Base-by-base conservation (phyloP, 2,113 vertebrate genomes). In the Rhynchopsitta pachyrhyncha region DNA sequence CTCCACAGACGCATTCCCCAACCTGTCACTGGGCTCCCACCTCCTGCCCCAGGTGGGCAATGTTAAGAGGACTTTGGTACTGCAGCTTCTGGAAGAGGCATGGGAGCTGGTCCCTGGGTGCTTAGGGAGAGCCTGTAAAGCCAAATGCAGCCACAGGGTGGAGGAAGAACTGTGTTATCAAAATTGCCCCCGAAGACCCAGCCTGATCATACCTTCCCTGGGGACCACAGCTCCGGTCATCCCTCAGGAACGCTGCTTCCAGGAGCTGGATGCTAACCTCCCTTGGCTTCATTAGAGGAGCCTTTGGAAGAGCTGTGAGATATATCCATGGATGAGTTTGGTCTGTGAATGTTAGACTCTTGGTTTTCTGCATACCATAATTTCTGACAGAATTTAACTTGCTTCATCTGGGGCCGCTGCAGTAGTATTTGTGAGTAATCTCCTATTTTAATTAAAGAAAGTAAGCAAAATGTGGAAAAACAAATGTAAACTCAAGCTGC, bases 1-100 rank as follows among this genome's bases (percentile, higher is more conserved):
- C 35, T 67, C 10, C 11, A 12, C 67, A 64, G 17, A 28, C 0
- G 0, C 7, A 64, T 46, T 60, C 28, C 7, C 33, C 83, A 31
- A 50, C 23, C 33, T 42, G 19, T 4, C 13, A 14, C 31, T 49
- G 41, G 46, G 37, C 27, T 6, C 7, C 17, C 16, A 25, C 8
- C 31, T 70, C 59, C 52, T 53, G 33, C 24, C 17, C 11, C 28
- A 39, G 13, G 11, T 13, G 17, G 16, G 6, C 24, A 46, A 29
- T 18, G 4, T 57, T 24, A 23, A 57, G 66, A 41, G 10, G 25
- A 33, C 29, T 77, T 68, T 77, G 60, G 5, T 18, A 12, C 28
- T 47, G 17, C 25, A 62, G 16, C 12, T 76, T 59, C 55, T 46
- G 68, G n/a, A 50, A 66, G 39, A 20, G 11, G 22, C 10, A 16